Evolutionary conservation across 2,113 vertebrate genomes (phyloP).

Genomic region (Psephotus haematonotus): DNA sequence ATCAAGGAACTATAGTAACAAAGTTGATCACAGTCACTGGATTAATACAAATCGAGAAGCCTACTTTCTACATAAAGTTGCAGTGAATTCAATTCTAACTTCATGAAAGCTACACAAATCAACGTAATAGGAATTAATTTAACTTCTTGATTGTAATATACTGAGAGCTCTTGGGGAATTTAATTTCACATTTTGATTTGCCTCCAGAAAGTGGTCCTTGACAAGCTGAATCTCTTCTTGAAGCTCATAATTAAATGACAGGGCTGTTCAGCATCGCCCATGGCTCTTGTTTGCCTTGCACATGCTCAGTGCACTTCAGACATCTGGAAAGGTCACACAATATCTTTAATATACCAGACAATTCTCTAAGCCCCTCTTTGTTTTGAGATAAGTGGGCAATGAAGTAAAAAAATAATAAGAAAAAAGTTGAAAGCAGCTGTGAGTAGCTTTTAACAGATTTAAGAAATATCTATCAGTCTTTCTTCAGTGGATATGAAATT

Average conservation of each 20-base stretch:
- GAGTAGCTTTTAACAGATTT: not conserved
- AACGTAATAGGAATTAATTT: not conserved
- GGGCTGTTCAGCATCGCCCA: not conserved
- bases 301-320: not conserved
- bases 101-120: not conserved
- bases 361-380: not conserved
- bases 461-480: not conserved
- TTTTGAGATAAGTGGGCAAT: not conserved
- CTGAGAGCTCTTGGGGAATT: not conserved
- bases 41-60: not conserved
- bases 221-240: not conserved
- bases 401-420: not conserved
- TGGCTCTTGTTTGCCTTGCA: not conserved
- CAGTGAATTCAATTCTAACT: not conserved
- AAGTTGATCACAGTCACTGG: not conserved
- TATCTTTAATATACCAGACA: not conserved
- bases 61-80: not conserved
- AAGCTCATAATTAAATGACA: not conserved
- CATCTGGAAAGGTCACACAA: not conserved
- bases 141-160: not conserved
- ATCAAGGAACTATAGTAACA: not conserved
- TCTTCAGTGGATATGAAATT: not conserved
- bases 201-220: not conserved
- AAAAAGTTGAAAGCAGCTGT: not conserved
- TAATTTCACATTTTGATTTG: constrained; percentile 9